Evolutionary conservation across 2,797 vertebrate species (phyloP), one percentile per base, ranked within the genome.

Genomic region (Lagorchestes hirsutus): DNA sequence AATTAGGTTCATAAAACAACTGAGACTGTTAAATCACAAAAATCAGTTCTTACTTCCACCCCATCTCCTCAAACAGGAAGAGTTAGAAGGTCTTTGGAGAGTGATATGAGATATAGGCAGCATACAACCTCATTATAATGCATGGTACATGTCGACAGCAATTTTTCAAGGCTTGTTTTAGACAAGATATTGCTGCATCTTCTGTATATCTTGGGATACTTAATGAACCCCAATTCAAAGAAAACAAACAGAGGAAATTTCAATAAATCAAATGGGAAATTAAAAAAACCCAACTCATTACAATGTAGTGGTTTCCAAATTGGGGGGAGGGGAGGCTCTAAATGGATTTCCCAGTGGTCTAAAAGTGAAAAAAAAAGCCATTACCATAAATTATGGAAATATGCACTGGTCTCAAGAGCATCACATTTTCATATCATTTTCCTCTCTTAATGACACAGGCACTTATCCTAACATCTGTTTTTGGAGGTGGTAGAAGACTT

Each of bases 341-440:
- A 96, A 96, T 94, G 93, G 96, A 56, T 54, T 82, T 93, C 96
- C 57, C 18, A 29, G 54, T 31, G n/a, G 95, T 93, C 93, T 54
- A 94, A 96, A 97, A 96, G 93, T 4, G 27, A 5, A 74, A 93
- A 12, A 22, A 93, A 96, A 93, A 96, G 92, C 95, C 82, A 97
- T 98, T 97, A 97, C 97, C 98, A 98, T 97, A 97, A 97, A 97
- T 98, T 98, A 98, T 97, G 97, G 97, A 98, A 97, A 97, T 96
- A 55, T 22, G 6, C 8, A 0, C 95, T 91, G 93, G 97, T 92
- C 97, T 97, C 97, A 95, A 96, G 96, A 91, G 94, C 90, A 4
- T 67, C 94, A 92, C 94, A 91, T 97, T 96, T 97, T 95, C 95
- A 87, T 97, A 94, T 92, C 97, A 94, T 97, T 97, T 97, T 91